These are phyloP conservation scores for Gobionotothen gibberifrons DNA, from an alignment of 2,797 vertebrate genomes.

Conservation along the genomic window DNA sequence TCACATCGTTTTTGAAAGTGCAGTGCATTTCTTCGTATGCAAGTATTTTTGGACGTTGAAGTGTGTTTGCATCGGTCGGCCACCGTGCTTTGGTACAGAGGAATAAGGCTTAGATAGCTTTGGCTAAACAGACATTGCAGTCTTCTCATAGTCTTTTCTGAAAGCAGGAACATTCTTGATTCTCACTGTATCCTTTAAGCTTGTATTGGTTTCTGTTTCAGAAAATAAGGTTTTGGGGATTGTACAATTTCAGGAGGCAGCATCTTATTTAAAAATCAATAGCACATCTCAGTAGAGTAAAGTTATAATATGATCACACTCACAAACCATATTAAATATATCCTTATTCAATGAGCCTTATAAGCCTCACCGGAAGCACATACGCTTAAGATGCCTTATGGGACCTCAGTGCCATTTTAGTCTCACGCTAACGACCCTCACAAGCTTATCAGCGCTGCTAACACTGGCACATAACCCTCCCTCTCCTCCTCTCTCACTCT, in stretches of 20 bases:
- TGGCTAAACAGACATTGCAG: not conserved
- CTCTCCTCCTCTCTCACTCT: constrained; percentile 8
- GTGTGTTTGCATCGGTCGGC: no score
- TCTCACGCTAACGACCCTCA: constrained; percentile 71
- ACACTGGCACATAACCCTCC: constrained; percentile 64
- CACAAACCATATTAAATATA: constrained; percentile 14
- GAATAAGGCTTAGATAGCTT: not conserved
- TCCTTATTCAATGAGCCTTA: constrained; percentile 48
- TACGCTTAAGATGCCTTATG: constrained; percentile 65
- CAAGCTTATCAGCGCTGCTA: constrained; percentile 70
- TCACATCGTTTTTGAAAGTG: no score
- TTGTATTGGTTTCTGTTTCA: not conserved
- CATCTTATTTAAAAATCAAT: constrained; percentile 33
- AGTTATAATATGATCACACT: constrained; percentile 35
- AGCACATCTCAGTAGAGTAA: constrained; percentile 17
- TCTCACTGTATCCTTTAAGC: not conserved
- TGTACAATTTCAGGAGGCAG: constrained; percentile 17
- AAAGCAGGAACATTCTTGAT: not conserved
- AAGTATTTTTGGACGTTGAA: no score
- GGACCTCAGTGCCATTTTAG: constrained; percentile 72
- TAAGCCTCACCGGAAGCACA: constrained; percentile 49
- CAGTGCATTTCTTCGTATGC: no score
- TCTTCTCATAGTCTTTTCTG: not conserved
- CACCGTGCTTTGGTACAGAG: not conserved
- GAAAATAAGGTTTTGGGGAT: not conserved